Evolutionary conservation across 2,888 invertebrate species (phyloP).

Genomic region (Serrognathus titanus): DNA sequence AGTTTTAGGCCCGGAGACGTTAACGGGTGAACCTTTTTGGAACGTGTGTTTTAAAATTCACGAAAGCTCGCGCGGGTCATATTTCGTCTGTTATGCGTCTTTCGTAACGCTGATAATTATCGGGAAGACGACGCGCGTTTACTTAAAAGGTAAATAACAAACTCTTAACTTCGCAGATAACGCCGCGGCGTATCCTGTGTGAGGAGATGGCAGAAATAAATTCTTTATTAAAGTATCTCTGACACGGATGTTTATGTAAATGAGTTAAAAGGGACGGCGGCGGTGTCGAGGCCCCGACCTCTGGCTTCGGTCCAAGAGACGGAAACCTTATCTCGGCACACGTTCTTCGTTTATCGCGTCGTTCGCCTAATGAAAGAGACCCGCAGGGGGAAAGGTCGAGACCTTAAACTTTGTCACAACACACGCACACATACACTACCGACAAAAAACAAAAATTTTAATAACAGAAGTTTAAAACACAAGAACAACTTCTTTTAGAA

Average conservation of each 20-base stretch:
- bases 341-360: slow-evolving; percentile 11
- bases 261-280: slow-evolving; percentile 10
- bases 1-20: no score
- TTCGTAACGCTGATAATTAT: no score
- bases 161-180: neutral
- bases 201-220: neutral
- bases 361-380: slow-evolving; percentile 5
- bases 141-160: no score
- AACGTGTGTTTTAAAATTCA: no score
- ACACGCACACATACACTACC: no score
- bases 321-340: slow-evolving; percentile 14
- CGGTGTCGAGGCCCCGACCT: slow-evolving; percentile 17
- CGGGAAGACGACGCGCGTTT: no score
- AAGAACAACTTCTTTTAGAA: no score
- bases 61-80: no score
- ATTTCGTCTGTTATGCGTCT: no score
- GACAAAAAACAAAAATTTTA: no score
- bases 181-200: neutral
- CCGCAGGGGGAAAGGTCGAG: slow-evolving; percentile 12
- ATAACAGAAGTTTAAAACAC: no score
- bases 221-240: slow-evolving; percentile 13
- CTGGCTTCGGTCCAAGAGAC: slow-evolving; percentile 13
- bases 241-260: slow-evolving; percentile 19
- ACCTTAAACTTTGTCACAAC: neutral
- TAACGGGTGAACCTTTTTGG: no score